Percentiles rank a stretch among this genome's conserved stretches.
phyloP scores from a whole-genome alignment of 2,797 vertebrate genomes.

The Sternarchorhynchus goeldii region DNA sequence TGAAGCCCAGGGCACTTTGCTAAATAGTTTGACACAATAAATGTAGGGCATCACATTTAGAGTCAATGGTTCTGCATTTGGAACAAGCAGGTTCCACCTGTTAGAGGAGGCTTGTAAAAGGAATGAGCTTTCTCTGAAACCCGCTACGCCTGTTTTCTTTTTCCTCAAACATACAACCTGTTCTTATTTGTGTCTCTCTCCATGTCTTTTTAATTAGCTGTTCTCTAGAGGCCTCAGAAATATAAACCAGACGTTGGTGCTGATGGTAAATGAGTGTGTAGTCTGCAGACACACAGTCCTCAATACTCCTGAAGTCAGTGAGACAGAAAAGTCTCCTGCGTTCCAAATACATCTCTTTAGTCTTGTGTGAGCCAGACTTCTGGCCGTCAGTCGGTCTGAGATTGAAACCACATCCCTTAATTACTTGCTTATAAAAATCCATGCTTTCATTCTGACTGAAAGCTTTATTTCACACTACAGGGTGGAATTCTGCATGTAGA shows the following conservation, averaged over 20 bases:
- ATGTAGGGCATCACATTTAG: conserved; percentile 77
- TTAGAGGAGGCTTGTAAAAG: conserved; percentile 39
- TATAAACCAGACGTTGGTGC: conserved; percentile 28
- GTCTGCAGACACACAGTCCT: conserved; percentile 33
- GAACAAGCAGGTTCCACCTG: conserved; percentile 51
- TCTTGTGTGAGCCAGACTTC: no score
- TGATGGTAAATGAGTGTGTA: conserved; percentile 41
- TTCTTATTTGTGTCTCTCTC: conserved; percentile 39
- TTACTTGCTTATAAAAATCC: no score
- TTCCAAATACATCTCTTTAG: background rate
- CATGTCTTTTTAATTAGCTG: conserved; percentile 46
- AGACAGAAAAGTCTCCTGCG: background rate
- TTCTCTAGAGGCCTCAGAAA: conserved; percentile 43
- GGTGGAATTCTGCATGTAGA: background rate
- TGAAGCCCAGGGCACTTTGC: conserved; percentile 79
- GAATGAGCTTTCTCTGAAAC: conserved; percentile 48
- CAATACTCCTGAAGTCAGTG: background rate
- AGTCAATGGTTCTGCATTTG: conserved; percentile 44
- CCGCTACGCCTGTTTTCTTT: conserved; percentile 34
- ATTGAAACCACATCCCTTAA: no score
- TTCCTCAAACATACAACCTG: conserved; percentile 14
- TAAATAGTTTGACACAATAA: conserved; percentile 82
- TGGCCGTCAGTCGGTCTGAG: no score
- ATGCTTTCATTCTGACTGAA: no score
- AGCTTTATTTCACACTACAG: no score